Base-by-base conservation (phyloP, 2,888 invertebrate species). In the Thymelicus lineola region DNA sequence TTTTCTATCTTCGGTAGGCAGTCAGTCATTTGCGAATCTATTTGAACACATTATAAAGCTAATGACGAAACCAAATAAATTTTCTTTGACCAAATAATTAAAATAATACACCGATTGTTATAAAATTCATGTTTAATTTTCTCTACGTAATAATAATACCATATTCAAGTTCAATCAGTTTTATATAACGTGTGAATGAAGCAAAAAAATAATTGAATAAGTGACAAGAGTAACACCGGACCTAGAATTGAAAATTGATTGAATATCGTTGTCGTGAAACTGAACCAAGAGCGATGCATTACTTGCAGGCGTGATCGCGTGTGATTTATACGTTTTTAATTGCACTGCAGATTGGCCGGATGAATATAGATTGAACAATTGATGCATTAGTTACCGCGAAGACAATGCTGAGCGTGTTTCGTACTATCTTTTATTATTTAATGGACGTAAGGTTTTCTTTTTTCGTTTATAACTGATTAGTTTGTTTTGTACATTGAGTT, bases 291-390 rank as follows among this genome's bases (percentile, higher is more conserved):
- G 46, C 48, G 62, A 63, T 63, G 57, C 38, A 69, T 68, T 61
- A 69, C 20, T 58, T 58, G 69, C 61, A 60, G 73, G 63, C 71
- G 75, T 75, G 75, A 78, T 71, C 74, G 75, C 72, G 72, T 77
- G 80, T 88, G 87, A 88, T 88, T 87, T 83, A 89, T 89, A 80
- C 77, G 82, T 81, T 87, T 88, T 86, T 88, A 89, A 89, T 88
- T 86, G 83, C 85, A 77, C 57, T 72, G 74, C 74, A 75, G 74
- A 76, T 74, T 71, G 71, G 73, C 70, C 74, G 74, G 81, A 83
- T 83, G 78, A 82, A 83, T 82, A 82, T 82, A 82, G 81, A 84
- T 84, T 80, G 64, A 63, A 66, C 62, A 68, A 68, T 68, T 53
- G 45, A 61, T 55, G 67, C 60, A 67, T 67, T 67, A 42, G 53